Evolutionary conservation across 2,888 invertebrate species (phyloP).

Genomic region (Odontothrips loti): DNA sequence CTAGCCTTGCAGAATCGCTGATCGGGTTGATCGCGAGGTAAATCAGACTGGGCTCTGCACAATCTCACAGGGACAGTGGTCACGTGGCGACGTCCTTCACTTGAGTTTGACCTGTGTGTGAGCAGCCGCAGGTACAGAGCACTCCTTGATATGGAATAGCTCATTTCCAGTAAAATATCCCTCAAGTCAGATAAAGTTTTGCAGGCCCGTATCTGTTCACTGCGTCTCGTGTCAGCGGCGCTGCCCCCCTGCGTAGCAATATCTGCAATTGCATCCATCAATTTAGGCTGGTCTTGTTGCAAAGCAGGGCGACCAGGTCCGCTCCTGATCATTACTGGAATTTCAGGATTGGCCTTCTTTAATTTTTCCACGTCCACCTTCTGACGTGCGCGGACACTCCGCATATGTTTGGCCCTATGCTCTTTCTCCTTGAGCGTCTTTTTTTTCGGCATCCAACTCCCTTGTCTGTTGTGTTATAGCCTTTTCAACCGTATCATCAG

Average conservation of each 20-base stretch:
- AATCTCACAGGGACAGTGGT: slow-evolving; percentile 42
- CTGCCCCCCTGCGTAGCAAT: slow-evolving; percentile 42
- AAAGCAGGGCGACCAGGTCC: background rate
- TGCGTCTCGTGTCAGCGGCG: slow-evolving; percentile 40
- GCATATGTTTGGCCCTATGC: no score
- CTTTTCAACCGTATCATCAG: no score
- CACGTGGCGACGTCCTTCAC: slow-evolving; percentile 41
- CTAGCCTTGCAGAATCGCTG: slow-evolving; percentile 40
- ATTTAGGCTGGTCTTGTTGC: slow-evolving; percentile 40
- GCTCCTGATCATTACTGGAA: background rate
- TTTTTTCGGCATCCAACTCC: no score
- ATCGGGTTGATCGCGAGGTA: slow-evolving; percentile 39
- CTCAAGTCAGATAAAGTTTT: slow-evolving; percentile 38
- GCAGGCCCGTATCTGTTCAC: slow-evolving; percentile 38
- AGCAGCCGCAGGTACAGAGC: slow-evolving; percentile 40
- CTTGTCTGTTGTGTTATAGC: no score
- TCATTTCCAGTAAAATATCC: slow-evolving; percentile 35
- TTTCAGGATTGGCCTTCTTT: no score
- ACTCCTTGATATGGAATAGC: slow-evolving; percentile 38
- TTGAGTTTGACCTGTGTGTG: slow-evolving; percentile 38
- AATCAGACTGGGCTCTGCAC: slow-evolving; percentile 34
- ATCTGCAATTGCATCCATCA: slow-evolving; percentile 41
- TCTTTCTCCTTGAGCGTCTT: no score
- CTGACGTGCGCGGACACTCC: no score
- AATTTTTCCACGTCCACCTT: no score